Evolutionary conservation across 2,797 vertebrate genomes (phyloP), one percentile per base, ranked within the genome.

Genomic region (Hydrophis major): DNA sequence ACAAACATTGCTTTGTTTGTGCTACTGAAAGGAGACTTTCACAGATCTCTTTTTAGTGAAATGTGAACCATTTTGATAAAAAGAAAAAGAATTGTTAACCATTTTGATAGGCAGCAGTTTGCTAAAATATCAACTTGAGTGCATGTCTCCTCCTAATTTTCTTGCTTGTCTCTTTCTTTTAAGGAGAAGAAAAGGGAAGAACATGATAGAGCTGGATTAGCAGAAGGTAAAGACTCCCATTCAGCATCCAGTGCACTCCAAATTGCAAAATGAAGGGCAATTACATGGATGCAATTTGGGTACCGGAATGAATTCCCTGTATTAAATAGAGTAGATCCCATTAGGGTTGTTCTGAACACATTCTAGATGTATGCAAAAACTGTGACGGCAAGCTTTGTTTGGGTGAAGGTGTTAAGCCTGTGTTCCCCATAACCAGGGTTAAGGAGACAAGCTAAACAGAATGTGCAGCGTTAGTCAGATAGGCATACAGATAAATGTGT

Each of bases 1-100:
- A 87, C 6, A 93, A 96, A 95, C 91, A 95, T 13, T 8, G 56
- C 87, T 94, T 69, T 69, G 66, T 69, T 69, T 69, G 14, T 69
- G n/a, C 66, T 18, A 32, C 66, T 69, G 66, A 69, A 93, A 90
- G 87, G 94, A 87, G 66, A 87, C 37, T 22, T 93, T 50, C 53
- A 69, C 11, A 87, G 22, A 59, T 87, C 86, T 60, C 6, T 53
- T 90, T 87, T 66, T 12, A 47, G 20, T 69, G 32, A 7, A 14
- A 69, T n/a, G 7, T 18, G 20, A 86, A 4, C 32, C n/a, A 78
- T 42, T 78, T 42, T 22, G 74, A 32, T 69, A 2, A 16, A 32
- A 69, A 16, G 16, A 69, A 66, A 69, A 7, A 37, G 27, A 78
- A 42, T 22, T 78, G 37, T 78, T 42, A 78, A 32, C 3, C 37